phyloP scores from a whole-genome alignment of 2,797 vertebrate genomes.

The Alectoris magna region DNA sequence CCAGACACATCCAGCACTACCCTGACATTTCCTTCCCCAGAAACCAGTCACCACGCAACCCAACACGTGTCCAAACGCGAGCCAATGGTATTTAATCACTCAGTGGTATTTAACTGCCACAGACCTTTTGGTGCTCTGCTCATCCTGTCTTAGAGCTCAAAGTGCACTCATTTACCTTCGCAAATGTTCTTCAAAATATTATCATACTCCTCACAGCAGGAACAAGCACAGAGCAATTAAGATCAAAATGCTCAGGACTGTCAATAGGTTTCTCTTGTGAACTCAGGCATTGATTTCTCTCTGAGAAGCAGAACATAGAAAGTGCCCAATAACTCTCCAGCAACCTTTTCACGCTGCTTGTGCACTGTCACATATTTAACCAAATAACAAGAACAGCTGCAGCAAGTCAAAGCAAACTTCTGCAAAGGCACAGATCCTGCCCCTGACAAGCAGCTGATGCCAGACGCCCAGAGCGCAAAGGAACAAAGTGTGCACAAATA shows the following conservation, averaged over 20 bases:
- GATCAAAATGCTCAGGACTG: conserved; percentile 44
- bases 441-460: rapidly evolving
- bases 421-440: not conserved
- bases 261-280: conserved; percentile 39
- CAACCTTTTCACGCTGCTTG: conserved; percentile 23
- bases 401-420: not conserved
- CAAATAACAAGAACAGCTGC: not conserved
- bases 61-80: not conserved
- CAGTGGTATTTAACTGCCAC: not conserved
- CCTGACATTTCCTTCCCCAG: not conserved
- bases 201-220: conserved; percentile 22
- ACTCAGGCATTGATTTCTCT: conserved; percentile 40
- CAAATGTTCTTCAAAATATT: conserved; percentile 28
- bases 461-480: not conserved
- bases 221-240: conserved; percentile 60
- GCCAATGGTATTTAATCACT: not conserved
- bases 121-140: not conserved
- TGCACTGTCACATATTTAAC: conserved; percentile 7
- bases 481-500: not conserved
- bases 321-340: conserved; percentile 30
- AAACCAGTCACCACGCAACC: not conserved
- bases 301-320: conserved; percentile 1
- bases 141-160: not conserved
- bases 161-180: conserved; percentile 19
- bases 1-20: not conserved